A percentile compares a stretch with the other conserved stretches of the same genome.
Evolutionary conservation across 2,888 invertebrate species (phyloP).

Genomic region (Himalopsyche anomala): DNA sequence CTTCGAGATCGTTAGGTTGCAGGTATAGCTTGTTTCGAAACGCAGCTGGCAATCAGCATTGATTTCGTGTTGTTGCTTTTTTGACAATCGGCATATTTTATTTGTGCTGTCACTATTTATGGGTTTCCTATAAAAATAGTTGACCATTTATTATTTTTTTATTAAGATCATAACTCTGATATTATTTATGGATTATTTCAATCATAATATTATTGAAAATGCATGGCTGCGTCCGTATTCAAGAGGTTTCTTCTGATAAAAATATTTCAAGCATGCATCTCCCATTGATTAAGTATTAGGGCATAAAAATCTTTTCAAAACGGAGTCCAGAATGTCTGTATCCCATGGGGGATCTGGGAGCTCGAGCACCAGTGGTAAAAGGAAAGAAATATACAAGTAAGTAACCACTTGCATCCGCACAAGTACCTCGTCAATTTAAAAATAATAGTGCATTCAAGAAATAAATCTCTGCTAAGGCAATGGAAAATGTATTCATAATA

Average conservation of each 20-base stretch:
- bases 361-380: constrained; percentile 75
- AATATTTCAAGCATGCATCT: constrained; percentile 9
- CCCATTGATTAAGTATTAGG: background rate
- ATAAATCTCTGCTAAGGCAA: constrained; percentile 72
- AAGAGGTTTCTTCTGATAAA: constrained; percentile 3
- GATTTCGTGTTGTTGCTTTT: constrained; percentile 60
- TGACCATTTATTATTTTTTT: background rate
- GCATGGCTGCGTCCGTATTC: constrained; percentile 16
- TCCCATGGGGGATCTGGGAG: constrained; percentile 76
- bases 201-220: background rate
- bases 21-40: background rate
- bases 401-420: background rate
- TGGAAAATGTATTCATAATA: background rate
- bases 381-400: constrained; percentile 77
- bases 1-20: too few species aligned
- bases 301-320: background rate
- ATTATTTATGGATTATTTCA: constrained; percentile 8
- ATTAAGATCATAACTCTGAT: background rate
- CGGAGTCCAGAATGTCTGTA: constrained; percentile 72
- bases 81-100: constrained; percentile 62
- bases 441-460: background rate
- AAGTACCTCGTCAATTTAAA: background rate
- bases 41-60: constrained; percentile 3
- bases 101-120: constrained; percentile 53
- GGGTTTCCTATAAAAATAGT: background rate